Conservation (phyloP, 2,888 invertebrate genomes). For the Adineta ricciae region DNA sequence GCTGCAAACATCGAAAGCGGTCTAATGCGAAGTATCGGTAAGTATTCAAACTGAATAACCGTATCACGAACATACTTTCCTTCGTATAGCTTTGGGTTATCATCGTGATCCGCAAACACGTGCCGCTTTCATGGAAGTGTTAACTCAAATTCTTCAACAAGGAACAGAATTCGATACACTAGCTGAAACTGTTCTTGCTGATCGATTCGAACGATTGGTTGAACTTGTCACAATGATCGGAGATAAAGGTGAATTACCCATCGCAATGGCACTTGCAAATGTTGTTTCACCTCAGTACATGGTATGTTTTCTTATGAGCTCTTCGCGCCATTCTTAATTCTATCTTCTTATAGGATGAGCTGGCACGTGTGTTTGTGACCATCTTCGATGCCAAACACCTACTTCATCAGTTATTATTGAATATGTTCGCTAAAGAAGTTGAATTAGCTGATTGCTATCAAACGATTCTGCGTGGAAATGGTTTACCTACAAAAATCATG, state of each 20-base stretch:
- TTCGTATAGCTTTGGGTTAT: slow-evolving; percentile 77
- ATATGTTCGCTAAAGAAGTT: slow-evolving; percentile 82
- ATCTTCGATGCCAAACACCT: slow-evolving; percentile 92
- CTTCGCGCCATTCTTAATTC: background rate
- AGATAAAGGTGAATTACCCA: slow-evolving; percentile 84
- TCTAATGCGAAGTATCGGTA: slow-evolving; percentile 70
- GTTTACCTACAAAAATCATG: slow-evolving; percentile 93
- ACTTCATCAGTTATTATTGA: slow-evolving; percentile 84
- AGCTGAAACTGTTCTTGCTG: slow-evolving; percentile 89
- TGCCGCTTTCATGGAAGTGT: slow-evolving; percentile 91
- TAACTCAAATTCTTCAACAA: slow-evolving; percentile 94
- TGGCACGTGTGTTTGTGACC: slow-evolving; percentile 87
- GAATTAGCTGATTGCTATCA: slow-evolving; percentile 97
- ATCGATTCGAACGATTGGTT: slow-evolving; percentile 81
- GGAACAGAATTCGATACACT: slow-evolving; percentile 95
- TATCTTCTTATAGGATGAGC: slow-evolving; percentile 59
- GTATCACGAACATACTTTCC: background rate
- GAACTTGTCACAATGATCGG: slow-evolving; percentile 96
- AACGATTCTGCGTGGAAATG: slow-evolving; percentile 88
- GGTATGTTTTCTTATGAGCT: slow-evolving; percentile 46
- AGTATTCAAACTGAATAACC: background rate
- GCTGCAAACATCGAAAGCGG: slow-evolving; percentile 96
- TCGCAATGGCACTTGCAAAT: slow-evolving; percentile 90
- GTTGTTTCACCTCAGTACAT: slow-evolving; percentile 89
- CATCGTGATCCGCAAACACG: slow-evolving; percentile 89